A percentile compares a stretch with the other conserved stretches of the same genome.
Conservation (phyloP, 2,888 invertebrate genomes). For the Dryomyza anilis region DNA sequence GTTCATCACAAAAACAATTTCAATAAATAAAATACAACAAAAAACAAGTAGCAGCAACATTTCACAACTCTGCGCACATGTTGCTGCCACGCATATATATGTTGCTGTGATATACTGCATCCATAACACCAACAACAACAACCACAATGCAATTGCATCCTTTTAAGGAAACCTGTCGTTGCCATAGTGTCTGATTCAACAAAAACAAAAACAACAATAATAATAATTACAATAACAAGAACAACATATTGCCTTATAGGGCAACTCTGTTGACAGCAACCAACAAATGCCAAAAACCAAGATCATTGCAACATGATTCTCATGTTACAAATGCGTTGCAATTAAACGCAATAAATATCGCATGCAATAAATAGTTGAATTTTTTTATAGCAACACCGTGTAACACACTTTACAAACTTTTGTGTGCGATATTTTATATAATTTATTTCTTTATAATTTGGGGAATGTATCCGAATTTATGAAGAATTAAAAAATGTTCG, state of each 20-base stretch:
- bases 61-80: not conserved
- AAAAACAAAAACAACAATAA: conserved; percentile 1
- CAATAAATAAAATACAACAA: not conserved
- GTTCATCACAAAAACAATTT: not conserved
- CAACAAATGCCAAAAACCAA: not conserved
- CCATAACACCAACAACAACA: not conserved
- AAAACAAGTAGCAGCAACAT: not conserved
- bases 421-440: too few species aligned
- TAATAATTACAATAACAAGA: not conserved
- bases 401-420: too few species aligned
- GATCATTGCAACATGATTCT: too few species aligned
- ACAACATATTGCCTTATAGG: not conserved
- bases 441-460: too few species aligned
- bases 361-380: too few species aligned
- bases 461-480: too few species aligned
- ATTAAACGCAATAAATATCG: too few species aligned
- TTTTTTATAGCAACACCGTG: too few species aligned
- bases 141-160: not conserved
- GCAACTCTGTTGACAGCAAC: too few species aligned
- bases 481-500: too few species aligned
- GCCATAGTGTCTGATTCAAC: conserved; percentile 2
- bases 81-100: not conserved
- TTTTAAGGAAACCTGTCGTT: conserved; percentile 7
- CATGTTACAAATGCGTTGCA: too few species aligned
- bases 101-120: not conserved